Base-by-base conservation (phyloP, 2,888 invertebrate species). In the Epirrita christyi region DNA sequence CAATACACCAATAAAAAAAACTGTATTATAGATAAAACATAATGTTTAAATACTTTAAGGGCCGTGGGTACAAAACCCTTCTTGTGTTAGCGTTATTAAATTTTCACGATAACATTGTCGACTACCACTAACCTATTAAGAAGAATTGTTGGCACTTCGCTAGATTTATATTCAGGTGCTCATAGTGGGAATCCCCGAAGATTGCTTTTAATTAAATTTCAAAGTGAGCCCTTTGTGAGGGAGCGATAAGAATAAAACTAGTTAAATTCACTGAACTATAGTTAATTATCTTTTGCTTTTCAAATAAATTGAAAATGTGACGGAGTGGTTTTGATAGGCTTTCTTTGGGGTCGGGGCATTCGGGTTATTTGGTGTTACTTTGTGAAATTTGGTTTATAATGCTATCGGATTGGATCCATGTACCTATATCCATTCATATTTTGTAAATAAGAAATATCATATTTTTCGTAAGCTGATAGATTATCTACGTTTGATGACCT, bases 41-140 rank as follows among this genome's bases (percentile, higher is more conserved):
- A 7, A 32, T 9, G 32, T 32, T 32, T 32, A 9, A 9, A 32
- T 53, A 42, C 34, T 54, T 48, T 6, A 0, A 3, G 0, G 29
- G 0, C 70, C 11, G 73, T 81, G 63, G 71, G 72, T 74, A 49
- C 21, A 21, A 55, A 46, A 50, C 45, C 60, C 67, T 71, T 71
- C 76, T 75, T 78, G 78, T 76, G 76, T 73, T 71, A 74, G 70
- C 76, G 79, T 83, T 85, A 85, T 85, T 85, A 85, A 83, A 82
- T 82, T 84, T 83, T 70, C 72, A 75, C 73, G 81, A 84, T 85
- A 83, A 78, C 75, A 75, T 70, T 73, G 76, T 73, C 66, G 64
- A 71, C 68, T 71, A 72, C 71, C 67, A 67, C 70, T 74, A 66
- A 71, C 74, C 78, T 81, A 82, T 82, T 84, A 77, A 81, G 79